A percentile compares a stretch with the other conserved stretches of the same genome.
These are phyloP conservation scores for Ctena decussata DNA, from an alignment of 2,888 invertebrate species.

Conservation along the genomic window DNA sequence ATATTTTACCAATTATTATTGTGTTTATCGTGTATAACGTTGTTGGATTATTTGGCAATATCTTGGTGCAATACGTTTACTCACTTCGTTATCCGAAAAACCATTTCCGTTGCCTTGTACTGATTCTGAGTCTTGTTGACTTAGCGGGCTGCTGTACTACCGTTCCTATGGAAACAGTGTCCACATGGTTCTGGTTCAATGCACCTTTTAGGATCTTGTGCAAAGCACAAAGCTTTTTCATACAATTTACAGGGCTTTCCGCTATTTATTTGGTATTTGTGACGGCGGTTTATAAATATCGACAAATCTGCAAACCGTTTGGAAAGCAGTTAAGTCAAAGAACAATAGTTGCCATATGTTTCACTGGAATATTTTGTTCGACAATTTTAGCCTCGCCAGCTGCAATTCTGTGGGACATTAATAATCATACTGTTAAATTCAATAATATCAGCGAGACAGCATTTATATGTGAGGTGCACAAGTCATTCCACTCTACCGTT, in stretches of 20 bases:
- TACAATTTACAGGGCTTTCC: neutral
- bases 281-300: too few relatives aligned
- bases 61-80: neutral
- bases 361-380: neutral
- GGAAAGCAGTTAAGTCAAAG: neutral
- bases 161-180: too few relatives aligned
- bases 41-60: neutral
- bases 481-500: neutral
- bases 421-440: neutral
- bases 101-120: neutral
- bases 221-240: neutral
- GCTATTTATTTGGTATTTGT: neutral
- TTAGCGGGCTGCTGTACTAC: neutral
- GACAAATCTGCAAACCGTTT: neutral
- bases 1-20: neutral
- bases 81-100: neutral
- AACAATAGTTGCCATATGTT: neutral
- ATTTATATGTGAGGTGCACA: neutral
- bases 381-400: neutral
- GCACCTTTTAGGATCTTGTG: neutral
- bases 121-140: neutral
- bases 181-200: neutral
- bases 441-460: neutral
- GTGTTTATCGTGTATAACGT: neutral
- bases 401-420: neutral